Conservation (phyloP, 2,797 vertebrate species). For the Zenarchopterus dispar region DNA sequence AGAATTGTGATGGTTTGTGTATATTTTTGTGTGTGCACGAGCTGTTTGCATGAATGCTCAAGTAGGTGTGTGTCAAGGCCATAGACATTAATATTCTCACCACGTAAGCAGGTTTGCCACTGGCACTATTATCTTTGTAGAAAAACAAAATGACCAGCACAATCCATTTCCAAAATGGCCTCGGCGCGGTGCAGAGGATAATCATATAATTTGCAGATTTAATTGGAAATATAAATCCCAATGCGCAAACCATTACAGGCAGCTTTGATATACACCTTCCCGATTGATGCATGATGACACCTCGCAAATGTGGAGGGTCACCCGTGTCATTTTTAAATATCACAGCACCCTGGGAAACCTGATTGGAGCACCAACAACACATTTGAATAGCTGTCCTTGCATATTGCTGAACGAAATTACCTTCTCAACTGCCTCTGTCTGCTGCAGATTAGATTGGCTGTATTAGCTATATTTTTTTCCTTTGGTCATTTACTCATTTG, state of each 20-base stretch:
- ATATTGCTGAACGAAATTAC: constrained; percentile 67
- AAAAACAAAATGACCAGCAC: constrained; percentile 72
- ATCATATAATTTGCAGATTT: constrained; percentile 88
- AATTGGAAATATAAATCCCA: constrained; percentile 88
- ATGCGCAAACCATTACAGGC: constrained; percentile 78
- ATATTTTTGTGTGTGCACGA: constrained; percentile 14
- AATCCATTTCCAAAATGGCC: constrained; percentile 81
- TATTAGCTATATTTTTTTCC: constrained; percentile 45
- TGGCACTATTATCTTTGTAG: constrained; percentile 78
- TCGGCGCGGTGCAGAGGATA: constrained; percentile 76
- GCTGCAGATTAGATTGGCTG: constrained; percentile 58
- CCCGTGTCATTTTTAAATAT: constrained; percentile 85
- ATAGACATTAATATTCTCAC: constrained; percentile 76
- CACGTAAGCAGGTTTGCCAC: constrained; percentile 71
- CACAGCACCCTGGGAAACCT: constrained; percentile 77
- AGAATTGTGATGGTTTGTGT: constrained; percentile 27
- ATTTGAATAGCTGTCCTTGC: constrained; percentile 76
- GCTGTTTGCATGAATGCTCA: constrained; percentile 12
- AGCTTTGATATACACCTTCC: constrained; percentile 80
- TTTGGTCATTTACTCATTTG: constrained; percentile 66
- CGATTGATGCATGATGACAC: constrained; percentile 84
- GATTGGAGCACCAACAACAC: constrained; percentile 75
- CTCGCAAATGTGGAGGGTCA: constrained; percentile 83
- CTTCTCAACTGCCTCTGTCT: constrained; percentile 68
- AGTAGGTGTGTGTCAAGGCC: constrained; percentile 44